Conservation (phyloP, 2,888 invertebrate species). For the Lysandra coridon region DNA sequence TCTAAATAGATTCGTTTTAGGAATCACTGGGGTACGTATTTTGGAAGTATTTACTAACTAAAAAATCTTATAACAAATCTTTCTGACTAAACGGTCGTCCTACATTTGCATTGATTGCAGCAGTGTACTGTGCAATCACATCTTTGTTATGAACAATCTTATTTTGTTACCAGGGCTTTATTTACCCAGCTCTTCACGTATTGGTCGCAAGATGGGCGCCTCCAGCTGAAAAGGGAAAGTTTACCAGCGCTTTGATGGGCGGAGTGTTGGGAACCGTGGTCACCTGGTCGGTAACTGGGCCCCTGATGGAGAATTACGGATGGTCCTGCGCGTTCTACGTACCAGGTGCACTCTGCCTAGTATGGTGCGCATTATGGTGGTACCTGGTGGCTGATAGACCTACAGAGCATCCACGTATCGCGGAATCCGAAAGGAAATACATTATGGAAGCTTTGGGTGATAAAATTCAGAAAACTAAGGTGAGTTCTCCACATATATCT, state of each 20-base stretch:
- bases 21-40: constrained; percentile 81
- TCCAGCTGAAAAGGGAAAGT: constrained; percentile 87
- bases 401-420: constrained; percentile 81
- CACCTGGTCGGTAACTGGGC: constrained; percentile 84
- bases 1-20: constrained; percentile 80
- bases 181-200: constrained; percentile 83
- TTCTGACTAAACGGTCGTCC: too few relatives aligned
- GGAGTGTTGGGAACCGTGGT: constrained; percentile 86
- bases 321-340: constrained; percentile 86
- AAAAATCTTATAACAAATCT: neutral
- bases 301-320: constrained; percentile 81
- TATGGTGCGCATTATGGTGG: constrained; percentile 82
- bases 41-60: constrained; percentile 16
- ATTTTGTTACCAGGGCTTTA: constrained; percentile 71
- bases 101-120: too few relatives aligned
- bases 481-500: constrained; percentile 48
- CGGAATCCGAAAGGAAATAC: constrained; percentile 81
- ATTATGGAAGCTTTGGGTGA: constrained; percentile 82
- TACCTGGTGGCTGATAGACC: constrained; percentile 84
- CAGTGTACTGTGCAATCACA: neutral
- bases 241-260: constrained; percentile 86
- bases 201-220: constrained; percentile 87
- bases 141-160: neutral
- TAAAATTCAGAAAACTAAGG: constrained; percentile 79
- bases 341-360: constrained; percentile 76